phyloP scores from a whole-genome alignment of 53 echinoderm and acorn worm genomes.

The Temnopleurus reevesii region DNA sequence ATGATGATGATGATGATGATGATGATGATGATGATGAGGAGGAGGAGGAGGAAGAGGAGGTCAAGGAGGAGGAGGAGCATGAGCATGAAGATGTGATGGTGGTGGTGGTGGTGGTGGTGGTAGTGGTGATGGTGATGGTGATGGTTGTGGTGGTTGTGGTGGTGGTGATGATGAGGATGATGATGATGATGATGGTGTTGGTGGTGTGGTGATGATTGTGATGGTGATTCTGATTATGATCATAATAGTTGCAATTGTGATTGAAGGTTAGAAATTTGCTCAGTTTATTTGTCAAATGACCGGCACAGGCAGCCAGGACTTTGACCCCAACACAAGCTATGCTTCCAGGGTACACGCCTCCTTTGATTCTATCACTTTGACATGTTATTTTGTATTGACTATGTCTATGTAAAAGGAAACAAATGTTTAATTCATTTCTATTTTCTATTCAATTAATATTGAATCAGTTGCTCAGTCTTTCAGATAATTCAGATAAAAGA shows the following conservation, averaged over 20 bases:
- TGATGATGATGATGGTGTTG: slow-evolving; percentile 9
- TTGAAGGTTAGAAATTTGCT: background rate
- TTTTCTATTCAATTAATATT: too few species aligned
- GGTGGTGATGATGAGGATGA: background rate
- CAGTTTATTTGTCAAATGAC: too few species aligned
- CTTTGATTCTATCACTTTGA: too few species aligned
- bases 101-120: slow-evolving; percentile 18
- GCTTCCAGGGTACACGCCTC: too few species aligned
- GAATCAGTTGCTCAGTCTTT: too few species aligned
- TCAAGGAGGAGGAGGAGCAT: background rate
- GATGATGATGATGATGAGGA: background rate
- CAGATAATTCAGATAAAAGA: too few species aligned
- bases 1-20: slow-evolving; percentile 11
- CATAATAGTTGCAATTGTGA: background rate
- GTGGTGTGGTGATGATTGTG: background rate
- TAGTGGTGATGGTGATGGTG: background rate
- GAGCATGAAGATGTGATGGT: too few species aligned
- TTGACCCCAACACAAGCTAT: too few species aligned
- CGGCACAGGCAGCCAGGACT: too few species aligned
- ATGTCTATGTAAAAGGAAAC: too few species aligned
- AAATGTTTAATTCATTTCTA: too few species aligned
- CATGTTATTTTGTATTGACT: too few species aligned
- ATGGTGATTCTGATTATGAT: background rate
- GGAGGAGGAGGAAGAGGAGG: background rate
- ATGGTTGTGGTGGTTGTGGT: background rate